Conservation (phyloP, 2,113 vertebrate genomes). For the Ptilorrhoa leucosticta region DNA sequence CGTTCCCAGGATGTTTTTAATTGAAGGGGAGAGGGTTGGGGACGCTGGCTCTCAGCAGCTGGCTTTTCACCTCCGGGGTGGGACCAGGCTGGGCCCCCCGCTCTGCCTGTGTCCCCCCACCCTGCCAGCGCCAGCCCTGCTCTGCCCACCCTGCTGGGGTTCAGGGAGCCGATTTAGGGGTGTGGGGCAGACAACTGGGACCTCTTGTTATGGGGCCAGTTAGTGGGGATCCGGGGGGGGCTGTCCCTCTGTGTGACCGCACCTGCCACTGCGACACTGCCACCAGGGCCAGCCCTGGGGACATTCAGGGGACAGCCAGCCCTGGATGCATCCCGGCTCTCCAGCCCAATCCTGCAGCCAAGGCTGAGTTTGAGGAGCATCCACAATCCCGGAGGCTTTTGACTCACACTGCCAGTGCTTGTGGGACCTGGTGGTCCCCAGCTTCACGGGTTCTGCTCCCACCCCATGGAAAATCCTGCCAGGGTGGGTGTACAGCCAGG, state of each 20-base stretch:
- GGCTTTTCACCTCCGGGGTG: not conserved
- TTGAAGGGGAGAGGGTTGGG: not conserved
- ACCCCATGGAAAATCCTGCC: not conserved
- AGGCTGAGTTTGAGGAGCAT: not conserved
- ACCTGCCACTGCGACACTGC: not conserved
- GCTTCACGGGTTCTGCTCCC: rapidly evolving
- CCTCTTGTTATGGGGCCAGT: no score
- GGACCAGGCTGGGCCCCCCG: rapidly evolving
- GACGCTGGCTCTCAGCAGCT: rapidly evolving
- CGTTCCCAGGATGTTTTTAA: rapidly evolving
- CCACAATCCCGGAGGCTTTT: not conserved
- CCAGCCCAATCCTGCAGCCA: not conserved
- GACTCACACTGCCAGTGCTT: rapidly evolving
- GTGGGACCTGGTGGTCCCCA: rapidly evolving
- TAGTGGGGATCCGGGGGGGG: no score
- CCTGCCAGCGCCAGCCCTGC: not conserved
- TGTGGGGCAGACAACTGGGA: rapidly evolving
- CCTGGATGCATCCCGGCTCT: rapidly evolving
- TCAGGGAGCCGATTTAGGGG: not conserved
- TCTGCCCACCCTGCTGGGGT: not conserved
- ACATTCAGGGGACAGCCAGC: not conserved
- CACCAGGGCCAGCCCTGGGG: not conserved
- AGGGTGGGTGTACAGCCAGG: rapidly evolving
- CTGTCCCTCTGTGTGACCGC: not conserved
- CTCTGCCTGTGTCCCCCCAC: no score